Conservation (phyloP, 2,797 vertebrate genomes). For the Sardinella longiceps region DNA sequence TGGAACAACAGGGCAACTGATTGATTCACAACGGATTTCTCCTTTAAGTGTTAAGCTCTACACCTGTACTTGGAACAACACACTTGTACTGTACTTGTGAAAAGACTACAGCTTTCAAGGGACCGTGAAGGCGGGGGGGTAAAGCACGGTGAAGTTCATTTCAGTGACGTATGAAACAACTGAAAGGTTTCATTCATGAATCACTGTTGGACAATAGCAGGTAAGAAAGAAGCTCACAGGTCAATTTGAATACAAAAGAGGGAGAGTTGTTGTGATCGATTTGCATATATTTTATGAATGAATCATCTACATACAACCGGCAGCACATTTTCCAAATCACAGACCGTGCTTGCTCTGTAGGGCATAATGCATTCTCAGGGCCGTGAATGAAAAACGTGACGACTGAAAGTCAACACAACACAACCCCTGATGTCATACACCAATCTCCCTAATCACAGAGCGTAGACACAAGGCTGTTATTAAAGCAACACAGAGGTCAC, state of each 20-base stretch:
- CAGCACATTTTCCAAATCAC: background rate
- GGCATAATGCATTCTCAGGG: background rate
- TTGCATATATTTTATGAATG: constrained; percentile 2
- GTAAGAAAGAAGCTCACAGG: background rate
- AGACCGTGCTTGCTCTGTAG: background rate
- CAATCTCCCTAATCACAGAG: background rate
- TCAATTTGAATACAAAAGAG: background rate
- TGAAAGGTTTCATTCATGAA: background rate
- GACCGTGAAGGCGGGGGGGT: too few relatives aligned
- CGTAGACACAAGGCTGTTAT: background rate
- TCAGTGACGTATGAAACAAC: background rate
- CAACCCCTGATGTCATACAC: background rate
- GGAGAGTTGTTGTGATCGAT: background rate
- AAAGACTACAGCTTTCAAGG: background rate
- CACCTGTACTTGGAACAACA: background rate
- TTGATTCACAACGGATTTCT: too few relatives aligned
- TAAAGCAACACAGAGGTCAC: background rate
- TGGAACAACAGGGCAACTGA: too few relatives aligned
- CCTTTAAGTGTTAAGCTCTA: background rate
- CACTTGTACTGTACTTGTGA: background rate
- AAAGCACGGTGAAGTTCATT: too few relatives aligned
- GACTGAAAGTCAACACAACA: background rate
- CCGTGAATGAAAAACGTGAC: background rate
- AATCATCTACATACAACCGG: background rate
- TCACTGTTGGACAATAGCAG: background rate